Percentiles rank a stretch among this genome's conserved stretches.
Conservation (phyloP, 2,888 invertebrate genomes). For the Conops quadrifasciatus region DNA sequence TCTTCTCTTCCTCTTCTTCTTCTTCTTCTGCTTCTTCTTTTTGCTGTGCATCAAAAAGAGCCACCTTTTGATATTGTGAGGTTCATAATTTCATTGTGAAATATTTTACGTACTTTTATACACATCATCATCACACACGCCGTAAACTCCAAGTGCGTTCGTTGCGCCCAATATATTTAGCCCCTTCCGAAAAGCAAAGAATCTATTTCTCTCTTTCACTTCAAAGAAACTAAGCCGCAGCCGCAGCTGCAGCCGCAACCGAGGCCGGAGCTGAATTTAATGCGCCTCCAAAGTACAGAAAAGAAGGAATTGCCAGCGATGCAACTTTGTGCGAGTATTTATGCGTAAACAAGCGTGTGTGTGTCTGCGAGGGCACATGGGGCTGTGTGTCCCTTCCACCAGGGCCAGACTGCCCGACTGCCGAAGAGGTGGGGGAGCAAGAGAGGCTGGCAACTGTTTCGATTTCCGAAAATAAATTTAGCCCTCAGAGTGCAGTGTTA, state of each 20-base stretch:
- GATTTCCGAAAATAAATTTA: conserved; percentile 57
- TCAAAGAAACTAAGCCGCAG: conserved; percentile 58
- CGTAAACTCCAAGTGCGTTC: not conserved
- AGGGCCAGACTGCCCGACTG: not conserved
- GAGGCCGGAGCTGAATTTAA: too few relatives aligned
- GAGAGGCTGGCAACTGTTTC: conserved; percentile 43
- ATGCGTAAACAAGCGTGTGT: not conserved
- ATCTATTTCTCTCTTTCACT: conserved; percentile 57
- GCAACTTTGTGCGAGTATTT: too few relatives aligned
- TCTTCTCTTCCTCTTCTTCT: too few relatives aligned
- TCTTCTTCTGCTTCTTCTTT: too few relatives aligned
- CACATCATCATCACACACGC: not conserved
- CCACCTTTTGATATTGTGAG: not conserved
- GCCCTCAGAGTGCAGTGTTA: conserved; percentile 7
- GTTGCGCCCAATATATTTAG: not conserved
- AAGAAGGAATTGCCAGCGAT: too few relatives aligned
- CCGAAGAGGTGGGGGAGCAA: not conserved
- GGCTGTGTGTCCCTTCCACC: not conserved
- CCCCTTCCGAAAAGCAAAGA: conserved; percentile 33
- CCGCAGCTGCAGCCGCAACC: not conserved
- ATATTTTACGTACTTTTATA: not conserved
- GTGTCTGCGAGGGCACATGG: not conserved
- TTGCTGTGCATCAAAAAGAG: not conserved
- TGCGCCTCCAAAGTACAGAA: conserved; percentile 42
- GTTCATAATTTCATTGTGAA: not conserved